Evolutionary conservation across 1,140 invertebrate genomes (phyloP), one percentile per base, ranked within the genome.

Genomic region (Eurosta solidaginis): DNA sequence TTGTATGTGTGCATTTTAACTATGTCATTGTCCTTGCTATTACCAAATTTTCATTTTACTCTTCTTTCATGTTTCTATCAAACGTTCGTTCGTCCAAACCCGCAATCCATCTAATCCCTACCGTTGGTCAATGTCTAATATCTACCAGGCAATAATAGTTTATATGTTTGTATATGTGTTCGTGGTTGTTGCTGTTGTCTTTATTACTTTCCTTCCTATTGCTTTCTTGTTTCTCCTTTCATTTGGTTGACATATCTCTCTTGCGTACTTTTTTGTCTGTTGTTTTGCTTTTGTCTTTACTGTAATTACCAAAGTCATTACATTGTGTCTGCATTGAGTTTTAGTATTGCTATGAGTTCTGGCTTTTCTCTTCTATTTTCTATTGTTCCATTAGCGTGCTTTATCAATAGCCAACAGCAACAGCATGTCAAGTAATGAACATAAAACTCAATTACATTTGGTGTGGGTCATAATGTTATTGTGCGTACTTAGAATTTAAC

Each of bases 401-500:
- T 10, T 17, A 2, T 6, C 27, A 12, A 14, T 9, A 12, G 20
- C 52, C 36, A 68, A 17, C 29, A 36, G 59, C 40, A 29, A 33
- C 59, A 40, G n/a, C 59, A 42, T 68, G 59, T 68, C 59, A 42
- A 42, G 59, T 68, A 68, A 68, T 68, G 59, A 68, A 68, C 27
- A 68, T 40, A 40, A 68, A 68, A 68, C 59, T 68, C 59, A 68
- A 68, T 68, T 68, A 68, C 59, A 68, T 7, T n/a, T 68, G 59
- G 33, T 33, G 20, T 10, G 22, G 59, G 33, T 68, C 59, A 68
- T 68, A 22, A 68, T 68, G 59, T 40, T n/a, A n/a, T n/a, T n/a
- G n/a, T n/a, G n/a, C 36, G n/a, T 68, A 59, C 17, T 25, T 33
- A 59, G 54, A 29, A 29, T 10, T 2, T 4, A n/a, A 29, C 33